Percentiles rank a stretch among this genome's conserved stretches.
Evolutionary conservation across 1,140 invertebrate species (phyloP).

Genomic region (Sarcophaga bullata): DNA sequence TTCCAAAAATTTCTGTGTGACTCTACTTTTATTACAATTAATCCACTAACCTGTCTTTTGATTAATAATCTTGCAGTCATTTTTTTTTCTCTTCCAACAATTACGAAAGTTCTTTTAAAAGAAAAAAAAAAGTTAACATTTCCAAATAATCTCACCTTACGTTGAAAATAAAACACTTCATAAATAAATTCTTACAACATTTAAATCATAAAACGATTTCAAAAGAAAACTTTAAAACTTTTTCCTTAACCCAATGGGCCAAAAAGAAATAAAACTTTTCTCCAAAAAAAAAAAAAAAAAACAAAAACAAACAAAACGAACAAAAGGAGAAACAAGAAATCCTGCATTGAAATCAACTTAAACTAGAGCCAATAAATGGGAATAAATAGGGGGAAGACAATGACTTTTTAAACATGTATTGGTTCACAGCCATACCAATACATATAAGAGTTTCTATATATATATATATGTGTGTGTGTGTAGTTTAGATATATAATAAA

Average conservation of each 20-base stretch:
- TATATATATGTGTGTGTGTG: too few species aligned
- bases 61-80: not conserved
- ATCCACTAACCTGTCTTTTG: not conserved
- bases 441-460: too few species aligned
- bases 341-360: not conserved
- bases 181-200: not conserved
- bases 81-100: too few species aligned
- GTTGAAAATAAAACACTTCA: not conserved
- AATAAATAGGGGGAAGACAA: not conserved
- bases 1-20: too few species aligned
- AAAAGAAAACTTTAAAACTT: slow-evolving; percentile 16
- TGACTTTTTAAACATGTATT: not conserved
- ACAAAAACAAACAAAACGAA: not conserved
- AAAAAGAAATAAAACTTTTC: not conserved
- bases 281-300: not conserved
- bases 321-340: not conserved
- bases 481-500: not conserved
- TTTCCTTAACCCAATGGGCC: not conserved
- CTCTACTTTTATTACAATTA: too few species aligned
- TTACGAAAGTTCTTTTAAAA: too few species aligned
- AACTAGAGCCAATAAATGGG: not conserved
- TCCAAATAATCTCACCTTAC: not conserved
- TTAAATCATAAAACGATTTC: not conserved
- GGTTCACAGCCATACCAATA: not conserved
- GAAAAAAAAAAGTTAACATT: not conserved